Percentiles rank a stretch among this genome's conserved stretches.
phyloP scores from a whole-genome alignment of 2,113 vertebrate genomes.

The human region GRCh38 chr2:40580001-40580500 shows the following conservation, averaged over 20 bases:
- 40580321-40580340: not conserved
- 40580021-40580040: not conserved
- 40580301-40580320: not conserved
- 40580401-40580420: not conserved
- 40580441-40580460: not conserved
- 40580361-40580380: not conserved
- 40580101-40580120: not conserved
- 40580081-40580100: not conserved
- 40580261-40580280: not conserved
- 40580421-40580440: not conserved
- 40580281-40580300: not conserved
- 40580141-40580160: not conserved
- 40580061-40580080: not conserved
- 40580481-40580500: not conserved
- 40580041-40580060: not conserved
- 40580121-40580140: not conserved
- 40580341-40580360: not conserved
- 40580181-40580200: not conserved
- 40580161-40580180: not conserved
- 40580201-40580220: not conserved
- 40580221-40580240: not conserved
- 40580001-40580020: constrained; percentile 11
- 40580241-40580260: not conserved
- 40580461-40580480: not conserved
- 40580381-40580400: not conserved